These are phyloP conservation scores for Pseudochaenichthys georgianus DNA, from an alignment of 2,797 vertebrate species.

Conservation along the genomic window DNA sequence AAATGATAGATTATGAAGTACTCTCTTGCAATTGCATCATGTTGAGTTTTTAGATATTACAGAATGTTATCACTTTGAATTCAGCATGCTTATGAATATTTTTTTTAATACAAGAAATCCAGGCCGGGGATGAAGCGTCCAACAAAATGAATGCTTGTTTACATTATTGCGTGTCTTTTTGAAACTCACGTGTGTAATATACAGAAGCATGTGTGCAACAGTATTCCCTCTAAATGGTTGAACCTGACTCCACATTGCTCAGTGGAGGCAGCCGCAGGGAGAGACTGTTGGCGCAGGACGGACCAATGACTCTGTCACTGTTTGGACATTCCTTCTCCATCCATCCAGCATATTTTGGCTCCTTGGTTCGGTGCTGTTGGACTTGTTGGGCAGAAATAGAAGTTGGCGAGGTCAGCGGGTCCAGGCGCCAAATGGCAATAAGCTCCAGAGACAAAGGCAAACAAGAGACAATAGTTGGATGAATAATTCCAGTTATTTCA, in stretches of 20 bases:
- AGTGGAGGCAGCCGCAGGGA: neutral
- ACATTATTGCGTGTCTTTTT: constrained; percentile 7
- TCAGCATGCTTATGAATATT: constrained; percentile 30
- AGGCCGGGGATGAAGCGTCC: neutral
- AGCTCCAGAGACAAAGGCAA: constrained; percentile 26
- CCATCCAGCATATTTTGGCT: constrained; percentile 25
- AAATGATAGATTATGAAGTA: constrained; percentile 44
- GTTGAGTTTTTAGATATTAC: constrained; percentile 39
- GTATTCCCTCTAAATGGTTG: neutral
- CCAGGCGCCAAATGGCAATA: constrained; percentile 23
- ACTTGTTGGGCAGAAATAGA: constrained; percentile 15
- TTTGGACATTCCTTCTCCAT: constrained; percentile 13
- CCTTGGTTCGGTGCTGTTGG: constrained; percentile 3
- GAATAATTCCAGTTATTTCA: neutral
- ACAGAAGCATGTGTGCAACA: constrained; percentile 12
- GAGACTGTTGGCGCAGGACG: constrained; percentile 20
- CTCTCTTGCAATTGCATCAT: constrained; percentile 40
- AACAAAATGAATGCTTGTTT: constrained; percentile 31
- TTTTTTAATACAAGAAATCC: constrained; percentile 15
- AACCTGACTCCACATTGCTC: neutral
- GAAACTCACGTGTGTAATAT: constrained; percentile 1
- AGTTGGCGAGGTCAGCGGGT: constrained; percentile 26
- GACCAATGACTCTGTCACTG: constrained; percentile 30
- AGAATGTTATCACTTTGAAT: constrained; percentile 41
- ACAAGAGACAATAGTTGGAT: constrained; percentile 6